Evolutionary conservation across 2,888 invertebrate genomes (phyloP).

Genomic region (Ischnura elegans): DNA sequence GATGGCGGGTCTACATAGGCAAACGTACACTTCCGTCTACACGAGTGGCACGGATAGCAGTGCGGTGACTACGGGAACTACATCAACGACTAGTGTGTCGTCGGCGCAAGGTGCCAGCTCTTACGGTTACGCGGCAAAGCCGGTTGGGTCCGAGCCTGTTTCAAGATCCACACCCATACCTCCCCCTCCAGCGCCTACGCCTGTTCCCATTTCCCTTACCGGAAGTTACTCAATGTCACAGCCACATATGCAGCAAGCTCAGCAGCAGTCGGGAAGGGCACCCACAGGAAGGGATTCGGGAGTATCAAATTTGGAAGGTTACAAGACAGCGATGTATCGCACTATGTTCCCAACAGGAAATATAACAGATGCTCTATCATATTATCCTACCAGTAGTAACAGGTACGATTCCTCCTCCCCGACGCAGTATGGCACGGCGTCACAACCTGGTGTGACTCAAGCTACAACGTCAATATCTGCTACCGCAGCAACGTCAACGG

Average conservation of each 20-base stretch:
- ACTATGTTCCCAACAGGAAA: conserved; percentile 85
- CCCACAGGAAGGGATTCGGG: conserved; percentile 78
- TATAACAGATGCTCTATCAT: conserved; percentile 89
- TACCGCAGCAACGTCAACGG: conserved; percentile 25
- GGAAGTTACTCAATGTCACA: conserved; percentile 77
- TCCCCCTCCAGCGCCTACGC: conserved; percentile 58
- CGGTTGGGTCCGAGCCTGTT: conserved; percentile 35
- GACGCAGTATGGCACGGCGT: conserved; percentile 81
- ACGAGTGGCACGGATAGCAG: conserved; percentile 84
- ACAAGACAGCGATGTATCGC: conserved; percentile 83
- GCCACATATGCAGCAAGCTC: conserved; percentile 39
- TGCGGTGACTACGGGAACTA: conserved; percentile 72
- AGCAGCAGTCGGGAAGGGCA: conserved; percentile 67
- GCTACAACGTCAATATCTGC: conserved; percentile 51
- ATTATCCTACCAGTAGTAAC: conserved; percentile 86
- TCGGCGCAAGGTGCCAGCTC: conserved; percentile 36
- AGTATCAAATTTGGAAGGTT: conserved; percentile 82
- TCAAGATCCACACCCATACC: conserved; percentile 56
- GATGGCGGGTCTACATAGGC: conserved; percentile 86
- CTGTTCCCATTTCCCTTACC: conserved; percentile 78
- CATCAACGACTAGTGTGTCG: conserved; percentile 31
- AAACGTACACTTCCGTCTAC: conserved; percentile 87
- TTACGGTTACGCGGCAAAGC: conserved; percentile 50
- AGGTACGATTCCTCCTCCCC: conserved; percentile 81
- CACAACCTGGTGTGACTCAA: conserved; percentile 81